A percentile compares a stretch with the other conserved stretches of the same genome.
These are phyloP conservation scores for Megaleporinus macrocephalus DNA, from an alignment of 2,113 vertebrate genomes.

Conservation along the genomic window DNA sequence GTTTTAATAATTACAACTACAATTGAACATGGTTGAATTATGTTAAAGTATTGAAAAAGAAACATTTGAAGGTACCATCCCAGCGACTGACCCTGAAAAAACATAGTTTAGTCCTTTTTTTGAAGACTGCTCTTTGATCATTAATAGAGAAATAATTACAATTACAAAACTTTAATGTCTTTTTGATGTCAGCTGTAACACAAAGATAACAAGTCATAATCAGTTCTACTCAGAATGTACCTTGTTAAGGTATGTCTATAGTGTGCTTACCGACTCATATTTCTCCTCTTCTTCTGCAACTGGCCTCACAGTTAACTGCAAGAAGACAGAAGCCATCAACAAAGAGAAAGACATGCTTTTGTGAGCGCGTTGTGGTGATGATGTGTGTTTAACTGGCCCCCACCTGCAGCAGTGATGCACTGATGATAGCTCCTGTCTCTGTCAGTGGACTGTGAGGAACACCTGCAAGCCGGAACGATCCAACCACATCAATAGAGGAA, in stretches of 20 bases:
- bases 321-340: slow-evolving; percentile 28
- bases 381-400: slow-evolving; percentile 13
- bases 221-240: not conserved
- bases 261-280: slow-evolving; percentile 68
- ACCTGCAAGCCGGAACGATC: slow-evolving; percentile 55
- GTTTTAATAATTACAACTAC: too few species aligned
- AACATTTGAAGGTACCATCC: too few species aligned
- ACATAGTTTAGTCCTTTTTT: too few species aligned
- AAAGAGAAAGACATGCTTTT: not conserved
- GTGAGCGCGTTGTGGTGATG: not conserved
- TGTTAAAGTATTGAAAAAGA: too few species aligned
- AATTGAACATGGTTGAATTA: too few species aligned
- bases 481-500: slow-evolving; percentile 22
- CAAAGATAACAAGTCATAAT: too few species aligned
- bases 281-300: slow-evolving; percentile 72
- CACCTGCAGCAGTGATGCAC: slow-evolving; percentile 71
- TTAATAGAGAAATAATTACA: too few species aligned
- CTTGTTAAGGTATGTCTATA: not conserved
- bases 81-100: too few species aligned
- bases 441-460: slow-evolving; percentile 71
- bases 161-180: too few species aligned
- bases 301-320: slow-evolving; percentile 60
- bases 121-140: too few species aligned
- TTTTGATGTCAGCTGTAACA: too few species aligned
- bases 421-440: slow-evolving; percentile 70